Percentiles rank a stretch among this genome's conserved stretches.
Conservation (phyloP, 2,888 invertebrate genomes). For the Leuctra nigra region DNA sequence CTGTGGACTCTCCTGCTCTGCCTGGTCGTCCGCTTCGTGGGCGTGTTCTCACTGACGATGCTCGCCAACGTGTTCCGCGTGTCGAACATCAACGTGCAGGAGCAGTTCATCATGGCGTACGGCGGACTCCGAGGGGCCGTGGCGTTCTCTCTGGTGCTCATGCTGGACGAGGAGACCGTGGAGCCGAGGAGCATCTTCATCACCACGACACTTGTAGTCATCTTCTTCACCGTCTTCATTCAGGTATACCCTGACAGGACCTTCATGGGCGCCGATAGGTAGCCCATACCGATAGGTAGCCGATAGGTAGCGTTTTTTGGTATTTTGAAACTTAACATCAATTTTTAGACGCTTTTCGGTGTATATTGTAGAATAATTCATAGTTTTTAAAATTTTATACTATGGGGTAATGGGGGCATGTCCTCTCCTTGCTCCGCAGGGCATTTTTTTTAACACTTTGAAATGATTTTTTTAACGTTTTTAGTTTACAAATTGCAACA, state of each 20-base stretch:
- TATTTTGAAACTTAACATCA: too few species aligned
- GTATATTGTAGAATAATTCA: too few species aligned
- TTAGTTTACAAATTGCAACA: too few species aligned
- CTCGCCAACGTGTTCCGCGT: slow-evolving; percentile 45
- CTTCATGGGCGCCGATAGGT: background rate
- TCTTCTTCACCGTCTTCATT: slow-evolving; percentile 53
- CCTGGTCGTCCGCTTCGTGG: slow-evolving; percentile 41
- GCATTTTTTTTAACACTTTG: too few species aligned
- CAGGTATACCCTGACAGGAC: slow-evolving; percentile 38
- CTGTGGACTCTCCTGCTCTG: slow-evolving; percentile 48
- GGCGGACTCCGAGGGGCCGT: slow-evolving; percentile 54
- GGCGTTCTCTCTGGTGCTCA: slow-evolving; percentile 49
- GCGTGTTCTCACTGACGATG: slow-evolving; percentile 45
- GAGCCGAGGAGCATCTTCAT: slow-evolving; percentile 46
- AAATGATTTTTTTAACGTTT: background rate
- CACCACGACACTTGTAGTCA: slow-evolving; percentile 51
- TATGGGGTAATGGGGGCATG: too few species aligned
- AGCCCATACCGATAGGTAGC: background rate
- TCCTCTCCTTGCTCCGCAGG: too few species aligned
- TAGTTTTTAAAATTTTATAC: background rate
- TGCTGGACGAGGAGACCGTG: slow-evolving; percentile 42
- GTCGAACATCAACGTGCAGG: slow-evolving; percentile 42
- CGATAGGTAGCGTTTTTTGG: background rate
- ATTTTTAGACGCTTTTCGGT: too few species aligned
- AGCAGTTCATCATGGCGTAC: slow-evolving; percentile 52